Percentiles rank a stretch among this genome's conserved stretches.
phyloP scores from a whole-genome alignment of 2,113 vertebrate species.

The Alligator sinensis region DNA sequence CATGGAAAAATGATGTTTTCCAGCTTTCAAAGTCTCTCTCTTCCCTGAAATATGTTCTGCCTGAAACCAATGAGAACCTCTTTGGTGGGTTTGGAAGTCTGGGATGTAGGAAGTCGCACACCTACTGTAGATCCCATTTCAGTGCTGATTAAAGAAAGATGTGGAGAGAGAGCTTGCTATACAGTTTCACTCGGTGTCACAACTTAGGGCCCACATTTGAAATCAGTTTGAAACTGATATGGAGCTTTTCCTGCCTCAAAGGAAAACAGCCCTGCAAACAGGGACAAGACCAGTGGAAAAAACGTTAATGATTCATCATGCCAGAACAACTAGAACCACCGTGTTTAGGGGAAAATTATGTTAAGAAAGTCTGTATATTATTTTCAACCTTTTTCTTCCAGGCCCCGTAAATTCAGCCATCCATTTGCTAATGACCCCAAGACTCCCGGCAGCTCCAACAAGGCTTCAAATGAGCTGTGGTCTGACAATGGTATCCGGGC shows the following conservation, averaged over 20 bases:
- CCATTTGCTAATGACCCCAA: background rate
- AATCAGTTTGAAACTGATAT: background rate
- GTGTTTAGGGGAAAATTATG: background rate
- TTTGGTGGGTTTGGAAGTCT: background rate
- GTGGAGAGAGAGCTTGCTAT: background rate
- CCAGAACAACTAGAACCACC: background rate
- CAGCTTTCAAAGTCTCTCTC: background rate
- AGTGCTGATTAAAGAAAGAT: conserved; percentile 20
- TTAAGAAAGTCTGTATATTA: background rate
- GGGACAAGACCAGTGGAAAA: background rate
- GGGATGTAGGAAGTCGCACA: background rate
- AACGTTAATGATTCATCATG: background rate
- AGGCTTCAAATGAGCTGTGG: background rate
- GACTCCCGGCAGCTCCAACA: background rate
- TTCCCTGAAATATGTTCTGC: background rate
- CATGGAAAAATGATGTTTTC: background rate
- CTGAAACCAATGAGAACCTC: background rate
- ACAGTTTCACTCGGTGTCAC: background rate
- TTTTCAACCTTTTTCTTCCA: background rate
- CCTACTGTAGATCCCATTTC: background rate
- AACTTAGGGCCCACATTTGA: background rate
- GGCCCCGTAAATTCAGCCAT: background rate
- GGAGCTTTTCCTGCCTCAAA: background rate
- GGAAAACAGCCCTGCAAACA: background rate
- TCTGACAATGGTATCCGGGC: background rate